Evolutionary conservation across 2,797 vertebrate genomes (phyloP).

Genomic region (Microctenopoma steveboyesi): DNA sequence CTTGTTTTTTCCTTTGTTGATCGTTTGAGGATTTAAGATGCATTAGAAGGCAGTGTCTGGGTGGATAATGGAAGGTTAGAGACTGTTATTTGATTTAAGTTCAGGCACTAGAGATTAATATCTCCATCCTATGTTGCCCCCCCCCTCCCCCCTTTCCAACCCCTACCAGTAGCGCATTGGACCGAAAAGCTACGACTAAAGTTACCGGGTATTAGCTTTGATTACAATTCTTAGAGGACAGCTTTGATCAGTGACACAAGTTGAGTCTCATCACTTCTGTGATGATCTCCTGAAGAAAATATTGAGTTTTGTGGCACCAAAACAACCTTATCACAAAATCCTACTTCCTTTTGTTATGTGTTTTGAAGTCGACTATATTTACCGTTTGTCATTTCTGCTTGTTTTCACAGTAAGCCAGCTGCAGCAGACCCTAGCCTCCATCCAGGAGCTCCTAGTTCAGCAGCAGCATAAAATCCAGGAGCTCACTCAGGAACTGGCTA

Average conservation of each 20-base stretch:
- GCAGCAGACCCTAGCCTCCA: conserved; percentile 91
- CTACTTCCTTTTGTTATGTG: not conserved
- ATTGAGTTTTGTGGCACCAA: conserved; percentile 24
- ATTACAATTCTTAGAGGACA: conserved; percentile 68
- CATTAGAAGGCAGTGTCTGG: conserved; percentile 86
- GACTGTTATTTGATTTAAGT: conserved; percentile 88
- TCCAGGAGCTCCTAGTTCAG: conserved; percentile 94
- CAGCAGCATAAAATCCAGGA: conserved; percentile 97
- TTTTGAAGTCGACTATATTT: conserved; percentile 21
- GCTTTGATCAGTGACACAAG: conserved; percentile 70
- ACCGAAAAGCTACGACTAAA: conserved; percentile 73
- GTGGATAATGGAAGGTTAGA: conserved; percentile 87
- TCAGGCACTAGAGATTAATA: conserved; percentile 88
- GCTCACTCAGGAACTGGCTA: conserved; percentile 90
- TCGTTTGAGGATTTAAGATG: conserved; percentile 88
- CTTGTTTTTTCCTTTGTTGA: conserved; percentile 85
- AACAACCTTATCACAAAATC: conserved; percentile 20
- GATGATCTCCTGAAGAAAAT: conserved; percentile 40
- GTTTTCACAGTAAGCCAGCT: conserved; percentile 89
- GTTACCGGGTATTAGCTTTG: conserved; percentile 74
- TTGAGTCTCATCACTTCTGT: conserved; percentile 51
- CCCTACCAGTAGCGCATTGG: conserved; percentile 52
- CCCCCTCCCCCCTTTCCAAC: conserved; percentile 36
- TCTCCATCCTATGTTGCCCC: conserved; percentile 73
- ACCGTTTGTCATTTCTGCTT: conserved; percentile 41